Evolutionary conservation across 1,140 invertebrate genomes (phyloP), one percentile per base, ranked within the genome.

Genomic region (Catajapyx aquilonaris): DNA sequence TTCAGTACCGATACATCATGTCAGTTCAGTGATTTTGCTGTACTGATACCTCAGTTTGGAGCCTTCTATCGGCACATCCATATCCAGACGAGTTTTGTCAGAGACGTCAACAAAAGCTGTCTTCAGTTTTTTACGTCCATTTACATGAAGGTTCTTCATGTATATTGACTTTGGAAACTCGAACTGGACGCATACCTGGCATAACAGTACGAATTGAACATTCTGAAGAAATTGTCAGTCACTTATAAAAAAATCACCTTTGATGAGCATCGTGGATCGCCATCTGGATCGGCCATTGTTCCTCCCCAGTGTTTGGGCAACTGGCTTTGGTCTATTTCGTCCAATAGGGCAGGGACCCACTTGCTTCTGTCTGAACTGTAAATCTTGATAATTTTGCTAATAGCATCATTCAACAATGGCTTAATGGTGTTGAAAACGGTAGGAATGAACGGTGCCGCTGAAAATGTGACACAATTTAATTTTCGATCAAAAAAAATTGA

Each of bases 311-410:
- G 57, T 1, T 44, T 50, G 3, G 62, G 62, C 1, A 64, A 42
- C n/a, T 59, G 46, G 16, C 52, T 49, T 15, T 48, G 39, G 38
- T 60, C 58, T 13, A 64, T 53, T 37, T 55, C 52, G 42, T 59
- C 48, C 35, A 58, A 45, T 20, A 64, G 23, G 7, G 7, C 23
- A 28, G 23, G 35, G 10, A 47, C 48, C 20, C 52, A 46, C 34
- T 53, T 50, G 43, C 54, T 61, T 32, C 55, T 36, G 7, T 18
- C 31, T 2, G 30, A 35, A 46, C 57, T 56, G 16, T 52, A 43
- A 1, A 64, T 55, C 37, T 56, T 50, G 9, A 64, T 59, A 46
- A 63, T 64, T 28, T 56, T 53, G 31, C 52, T 55, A 47, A 59
- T 62, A 21, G 57, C 54, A 22, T 62, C 59, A 34, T 55, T 59